Evolutionary conservation across 2,888 invertebrate genomes (phyloP).

Genomic region (Muschampia plurimacula): DNA sequence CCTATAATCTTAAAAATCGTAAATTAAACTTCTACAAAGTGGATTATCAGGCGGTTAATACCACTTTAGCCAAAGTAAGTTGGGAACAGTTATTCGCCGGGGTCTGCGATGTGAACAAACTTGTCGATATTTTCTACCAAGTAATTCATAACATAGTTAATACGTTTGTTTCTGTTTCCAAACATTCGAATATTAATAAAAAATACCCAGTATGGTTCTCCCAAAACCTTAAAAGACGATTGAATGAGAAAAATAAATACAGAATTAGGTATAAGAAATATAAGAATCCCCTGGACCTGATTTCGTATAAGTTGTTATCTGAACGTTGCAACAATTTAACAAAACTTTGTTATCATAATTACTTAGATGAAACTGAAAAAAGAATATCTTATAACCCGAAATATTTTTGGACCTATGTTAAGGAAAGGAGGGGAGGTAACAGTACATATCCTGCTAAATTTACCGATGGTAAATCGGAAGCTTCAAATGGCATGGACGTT

Average conservation of each 20-base stretch:
- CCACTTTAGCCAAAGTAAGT: background rate
- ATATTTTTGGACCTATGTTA: constrained; percentile 13
- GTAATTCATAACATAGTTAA: background rate
- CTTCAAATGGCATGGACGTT: background rate
- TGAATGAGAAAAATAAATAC: constrained; percentile 10
- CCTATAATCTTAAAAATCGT: background rate
- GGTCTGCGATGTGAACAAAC: background rate
- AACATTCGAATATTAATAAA: background rate
- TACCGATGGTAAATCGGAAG: background rate
- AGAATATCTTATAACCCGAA: background rate
- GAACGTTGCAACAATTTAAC: background rate
- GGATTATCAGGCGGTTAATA: background rate
- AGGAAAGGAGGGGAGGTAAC: background rate
- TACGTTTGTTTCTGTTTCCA: background rate
- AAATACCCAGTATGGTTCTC: constrained; percentile 11
- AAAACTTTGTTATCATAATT: background rate
- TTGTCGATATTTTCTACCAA: background rate
- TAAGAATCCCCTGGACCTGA: background rate
- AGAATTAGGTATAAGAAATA: background rate
- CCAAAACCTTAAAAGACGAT: background rate
- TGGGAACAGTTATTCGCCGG: constrained; percentile 4
- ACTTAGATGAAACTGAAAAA: background rate
- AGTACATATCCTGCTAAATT: constrained; percentile 2
- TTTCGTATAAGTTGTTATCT: background rate
- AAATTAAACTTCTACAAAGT: constrained; percentile 1